phyloP scores from a whole-genome alignment of 1,140 invertebrate genomes.

The Drosophila burlai region DNA sequence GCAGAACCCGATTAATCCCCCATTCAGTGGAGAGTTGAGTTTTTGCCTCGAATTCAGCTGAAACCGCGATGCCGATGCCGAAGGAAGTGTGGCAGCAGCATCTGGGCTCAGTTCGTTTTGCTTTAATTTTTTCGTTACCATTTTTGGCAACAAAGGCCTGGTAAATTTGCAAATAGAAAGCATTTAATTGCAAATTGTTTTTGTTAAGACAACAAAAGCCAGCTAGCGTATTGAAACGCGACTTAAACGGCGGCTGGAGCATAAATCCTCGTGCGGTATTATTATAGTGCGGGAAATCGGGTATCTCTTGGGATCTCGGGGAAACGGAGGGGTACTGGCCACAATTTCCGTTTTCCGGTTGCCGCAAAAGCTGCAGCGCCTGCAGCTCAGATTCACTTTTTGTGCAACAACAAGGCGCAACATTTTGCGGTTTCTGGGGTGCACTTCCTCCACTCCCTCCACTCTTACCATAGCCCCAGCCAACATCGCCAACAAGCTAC shows the following conservation, averaged over 20 bases:
- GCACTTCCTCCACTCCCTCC: conserved; percentile 23
- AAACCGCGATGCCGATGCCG: neutral
- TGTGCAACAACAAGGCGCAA: conserved; percentile 64
- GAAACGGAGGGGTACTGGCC: conserved; percentile 47
- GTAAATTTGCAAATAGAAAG: conserved; percentile 42
- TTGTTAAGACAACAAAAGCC: conserved; percentile 39
- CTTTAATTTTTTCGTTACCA: neutral
- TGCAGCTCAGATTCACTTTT: conserved; percentile 82
- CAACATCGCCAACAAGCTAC: conserved; percentile 59
- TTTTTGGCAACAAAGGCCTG: conserved; percentile 13
- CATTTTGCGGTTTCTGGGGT: conserved; percentile 73
- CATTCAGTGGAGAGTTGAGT: neutral
- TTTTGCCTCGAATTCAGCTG: neutral
- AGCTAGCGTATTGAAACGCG: conserved; percentile 29
- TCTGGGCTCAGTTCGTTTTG: neutral
- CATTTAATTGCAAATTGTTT: conserved; percentile 65
- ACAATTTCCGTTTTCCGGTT: conserved; percentile 82
- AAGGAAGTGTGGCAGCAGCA: neutral
- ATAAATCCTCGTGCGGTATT: conserved; percentile 65
- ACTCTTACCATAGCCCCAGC: no score
- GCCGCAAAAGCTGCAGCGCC: conserved; percentile 45
- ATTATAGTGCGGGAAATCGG: conserved; percentile 39
- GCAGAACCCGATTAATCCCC: conserved; percentile 1
- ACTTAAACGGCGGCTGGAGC: conserved; percentile 63
- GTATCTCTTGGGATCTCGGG: conserved; percentile 21